Evolutionary conservation across 30 jellyfish, hydroid and myxozoan species (phyloP), one percentile per base, ranked within the genome.

Genomic region (Clytia hemisphaerica): DNA sequence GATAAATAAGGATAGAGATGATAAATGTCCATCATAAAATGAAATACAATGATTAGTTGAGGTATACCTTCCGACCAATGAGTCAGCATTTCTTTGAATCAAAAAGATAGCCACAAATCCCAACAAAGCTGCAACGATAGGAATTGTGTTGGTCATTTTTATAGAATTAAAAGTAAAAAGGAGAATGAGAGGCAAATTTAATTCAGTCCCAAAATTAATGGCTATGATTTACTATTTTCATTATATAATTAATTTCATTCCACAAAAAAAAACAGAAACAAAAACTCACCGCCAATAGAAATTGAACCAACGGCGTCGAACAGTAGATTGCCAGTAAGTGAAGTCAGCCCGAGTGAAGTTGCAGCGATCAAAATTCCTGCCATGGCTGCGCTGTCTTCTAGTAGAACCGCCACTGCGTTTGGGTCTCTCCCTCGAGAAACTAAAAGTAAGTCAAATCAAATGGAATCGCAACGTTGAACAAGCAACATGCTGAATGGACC

Each of bases 341-440:
- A 73, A 6, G 98, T 77, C 54, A 89, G 67, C 16, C 98, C 98
- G 6, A 89, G 58, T 61, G 95, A 80, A 18, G 90, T 85, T 37
- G 95, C 85, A 25, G 98, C 98, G n/a, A 89, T 32, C 6, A 71
- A 33, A 4, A 89, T 53, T 18, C 98, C 98, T n/a, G 92, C 71
- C 16, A 89, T 92, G 19, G 98, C 94, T 21, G 98, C 98, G 71
- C 98, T 77, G 63, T 89, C 98, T 55, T 89, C 98, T n/a, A 89
- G 75, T 24, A 89, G 57, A 24, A 89, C 98, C 4, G 98, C 98
- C 29, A 89, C 94, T 19, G 98, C 98, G 63, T 89, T 89, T 2
- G 98, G 98, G 59, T 89, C 98, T 31, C 98, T 87, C 3, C 98
- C 98, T 50, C 98, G 93, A 32, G 88, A 57, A 70, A 85, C 95